Conservation (phyloP, 2,797 vertebrate genomes). For the Helarctos malayanus region DNA sequence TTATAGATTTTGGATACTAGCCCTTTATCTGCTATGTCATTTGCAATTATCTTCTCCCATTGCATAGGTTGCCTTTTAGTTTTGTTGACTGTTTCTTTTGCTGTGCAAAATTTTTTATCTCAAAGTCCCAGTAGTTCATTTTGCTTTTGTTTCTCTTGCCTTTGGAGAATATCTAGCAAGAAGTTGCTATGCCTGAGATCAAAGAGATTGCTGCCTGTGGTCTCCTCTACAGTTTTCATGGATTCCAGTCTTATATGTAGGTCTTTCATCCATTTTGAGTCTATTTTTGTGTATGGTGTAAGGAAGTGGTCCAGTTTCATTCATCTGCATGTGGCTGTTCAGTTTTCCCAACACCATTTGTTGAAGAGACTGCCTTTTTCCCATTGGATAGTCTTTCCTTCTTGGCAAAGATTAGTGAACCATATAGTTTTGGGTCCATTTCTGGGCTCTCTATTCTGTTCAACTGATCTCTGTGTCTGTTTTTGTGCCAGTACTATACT, state of each 20-base stretch:
- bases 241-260: not conserved
- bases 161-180: not conserved
- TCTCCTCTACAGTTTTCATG: not conserved
- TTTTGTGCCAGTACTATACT: not conserved
- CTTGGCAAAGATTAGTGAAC: not conserved
- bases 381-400: too few relatives aligned
- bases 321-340: not conserved
- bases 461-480: not conserved
- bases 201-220: not conserved
- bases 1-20: not conserved
- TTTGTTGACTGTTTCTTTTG: not conserved
- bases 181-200: not conserved
- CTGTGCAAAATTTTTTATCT: not conserved
- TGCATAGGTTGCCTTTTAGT: not conserved
- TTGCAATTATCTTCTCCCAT: not conserved
- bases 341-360: not conserved
- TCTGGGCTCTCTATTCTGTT: not conserved
- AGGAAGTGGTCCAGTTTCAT: not conserved
- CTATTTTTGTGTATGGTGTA: not conserved
- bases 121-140: not conserved
- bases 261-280: not conserved
- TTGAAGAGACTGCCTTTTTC: not conserved
- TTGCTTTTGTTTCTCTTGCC: not conserved
- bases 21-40: not conserved
- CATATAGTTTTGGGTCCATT: not conserved